Evolutionary conservation across 2,888 invertebrate species (phyloP).

Genomic region (Nephrotoma flavescens): DNA sequence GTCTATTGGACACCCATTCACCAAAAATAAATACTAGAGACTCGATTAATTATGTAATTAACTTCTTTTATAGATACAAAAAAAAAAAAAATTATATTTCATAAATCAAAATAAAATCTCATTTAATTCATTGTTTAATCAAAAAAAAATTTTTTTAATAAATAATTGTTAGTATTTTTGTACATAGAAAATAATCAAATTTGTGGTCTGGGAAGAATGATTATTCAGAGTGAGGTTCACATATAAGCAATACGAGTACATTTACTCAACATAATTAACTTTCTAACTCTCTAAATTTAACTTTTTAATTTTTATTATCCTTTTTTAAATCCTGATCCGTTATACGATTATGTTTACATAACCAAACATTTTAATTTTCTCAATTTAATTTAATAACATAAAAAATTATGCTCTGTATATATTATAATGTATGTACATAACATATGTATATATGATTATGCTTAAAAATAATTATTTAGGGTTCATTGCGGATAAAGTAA

Average conservation of each 20-base stretch:
- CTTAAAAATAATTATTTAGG: not conserved
- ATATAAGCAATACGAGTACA: not conserved
- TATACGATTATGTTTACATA: not conserved
- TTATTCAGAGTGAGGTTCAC: not conserved
- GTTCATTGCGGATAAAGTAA: not conserved
- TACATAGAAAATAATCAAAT: not conserved
- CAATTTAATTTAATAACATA: not conserved
- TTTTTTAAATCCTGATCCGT: not conserved
- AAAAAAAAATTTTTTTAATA: not conserved
- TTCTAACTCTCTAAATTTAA: not conserved
- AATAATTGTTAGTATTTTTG: not conserved
- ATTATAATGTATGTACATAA: not conserved
- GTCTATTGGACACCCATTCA: not conserved
- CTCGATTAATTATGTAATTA: not conserved
- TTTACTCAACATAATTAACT: not conserved
- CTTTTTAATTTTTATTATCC: not conserved
- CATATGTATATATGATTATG: not conserved
- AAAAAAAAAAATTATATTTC: not conserved
- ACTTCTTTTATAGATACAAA: not conserved
- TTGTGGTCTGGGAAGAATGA: not conserved
- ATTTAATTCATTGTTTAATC: not conserved
- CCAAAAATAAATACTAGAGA: not conserved
- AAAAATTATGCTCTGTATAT: not conserved
- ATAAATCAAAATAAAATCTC: not conserved
- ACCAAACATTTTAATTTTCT: not conserved